These are phyloP conservation scores for Cololabis saira DNA, from an alignment of 2,113 vertebrate species.

Conservation along the genomic window DNA sequence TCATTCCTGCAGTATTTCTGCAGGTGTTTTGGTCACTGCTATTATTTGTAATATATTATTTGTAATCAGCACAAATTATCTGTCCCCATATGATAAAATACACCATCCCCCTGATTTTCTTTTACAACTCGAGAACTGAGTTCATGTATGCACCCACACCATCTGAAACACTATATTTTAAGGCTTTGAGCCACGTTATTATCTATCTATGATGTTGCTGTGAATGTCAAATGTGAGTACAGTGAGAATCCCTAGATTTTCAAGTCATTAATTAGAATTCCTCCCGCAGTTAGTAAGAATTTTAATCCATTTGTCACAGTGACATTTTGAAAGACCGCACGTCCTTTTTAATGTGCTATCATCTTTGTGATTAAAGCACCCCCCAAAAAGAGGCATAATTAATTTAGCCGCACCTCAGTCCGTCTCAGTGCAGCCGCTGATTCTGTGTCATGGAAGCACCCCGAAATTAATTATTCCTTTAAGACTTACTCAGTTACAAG, in stretches of 20 bases:
- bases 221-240: not conserved
- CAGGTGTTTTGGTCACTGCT: too few species aligned
- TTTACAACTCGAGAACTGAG: too few species aligned
- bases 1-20: too few species aligned
- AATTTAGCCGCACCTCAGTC: not conserved
- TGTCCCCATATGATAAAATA: too few species aligned
- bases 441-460: conserved; percentile 8
- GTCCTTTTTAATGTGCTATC: not conserved
- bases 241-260: not conserved
- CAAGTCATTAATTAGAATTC: not conserved
- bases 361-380: conserved; percentile 5
- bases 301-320: conserved; percentile 12
- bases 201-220: not conserved
- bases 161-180: too few species aligned
- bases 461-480: conserved; percentile 38
- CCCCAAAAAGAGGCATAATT: not conserved
- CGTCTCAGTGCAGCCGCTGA: conserved; percentile 4
- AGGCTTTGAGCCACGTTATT: too few species aligned
- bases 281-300: conserved; percentile 3
- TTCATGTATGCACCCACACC: too few species aligned
- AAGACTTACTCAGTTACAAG: conserved; percentile 6
- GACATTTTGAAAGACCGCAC: not conserved
- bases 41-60: too few species aligned
- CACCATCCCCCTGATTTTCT: too few species aligned
- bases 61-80: too few species aligned